These are phyloP conservation scores for Philereme vetulata DNA, from an alignment of 2,888 invertebrate species.

Conservation along the genomic window DNA sequence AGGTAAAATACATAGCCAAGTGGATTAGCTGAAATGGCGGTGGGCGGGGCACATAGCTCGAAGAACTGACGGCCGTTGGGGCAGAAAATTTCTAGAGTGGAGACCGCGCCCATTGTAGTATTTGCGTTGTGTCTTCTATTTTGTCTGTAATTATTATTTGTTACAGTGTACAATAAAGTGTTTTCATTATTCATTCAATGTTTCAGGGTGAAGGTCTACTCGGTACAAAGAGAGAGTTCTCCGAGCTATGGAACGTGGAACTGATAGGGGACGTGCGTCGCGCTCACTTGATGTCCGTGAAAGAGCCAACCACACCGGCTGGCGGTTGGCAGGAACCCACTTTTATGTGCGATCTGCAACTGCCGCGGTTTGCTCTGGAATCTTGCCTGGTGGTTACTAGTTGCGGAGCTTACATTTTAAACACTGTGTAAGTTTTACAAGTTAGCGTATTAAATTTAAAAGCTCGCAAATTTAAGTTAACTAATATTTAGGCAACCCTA, in stretches of 20 bases:
- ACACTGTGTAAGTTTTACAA: constrained; percentile 67
- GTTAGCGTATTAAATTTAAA: too few relatives aligned
- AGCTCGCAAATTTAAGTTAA: too few relatives aligned
- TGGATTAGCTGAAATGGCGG: too few relatives aligned
- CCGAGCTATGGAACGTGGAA: constrained; percentile 72
- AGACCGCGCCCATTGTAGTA: too few relatives aligned
- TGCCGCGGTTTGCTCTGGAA: constrained; percentile 72
- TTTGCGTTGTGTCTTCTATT: too few relatives aligned
- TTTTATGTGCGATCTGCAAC: constrained; percentile 72
- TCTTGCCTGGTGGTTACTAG: constrained; percentile 83
- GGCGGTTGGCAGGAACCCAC: constrained; percentile 73
- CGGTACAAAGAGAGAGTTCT: constrained; percentile 64
- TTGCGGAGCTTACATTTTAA: constrained; percentile 81
- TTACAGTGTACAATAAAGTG: background rate
- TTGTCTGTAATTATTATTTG: too few relatives aligned
- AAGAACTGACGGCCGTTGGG: too few relatives aligned
- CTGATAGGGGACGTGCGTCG: constrained; percentile 66
- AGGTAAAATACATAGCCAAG: too few relatives aligned
- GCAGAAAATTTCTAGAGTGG: too few relatives aligned
- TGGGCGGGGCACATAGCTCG: too few relatives aligned
- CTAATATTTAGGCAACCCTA: too few relatives aligned
- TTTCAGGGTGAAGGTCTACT: constrained; percentile 64
- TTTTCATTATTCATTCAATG: background rate
- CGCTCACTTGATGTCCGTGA: constrained; percentile 66
- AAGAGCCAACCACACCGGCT: constrained; percentile 51